These are phyloP conservation scores for Ostrea denselamellosa DNA, from an alignment of 1,140 invertebrate genomes.

Conservation along the genomic window DNA sequence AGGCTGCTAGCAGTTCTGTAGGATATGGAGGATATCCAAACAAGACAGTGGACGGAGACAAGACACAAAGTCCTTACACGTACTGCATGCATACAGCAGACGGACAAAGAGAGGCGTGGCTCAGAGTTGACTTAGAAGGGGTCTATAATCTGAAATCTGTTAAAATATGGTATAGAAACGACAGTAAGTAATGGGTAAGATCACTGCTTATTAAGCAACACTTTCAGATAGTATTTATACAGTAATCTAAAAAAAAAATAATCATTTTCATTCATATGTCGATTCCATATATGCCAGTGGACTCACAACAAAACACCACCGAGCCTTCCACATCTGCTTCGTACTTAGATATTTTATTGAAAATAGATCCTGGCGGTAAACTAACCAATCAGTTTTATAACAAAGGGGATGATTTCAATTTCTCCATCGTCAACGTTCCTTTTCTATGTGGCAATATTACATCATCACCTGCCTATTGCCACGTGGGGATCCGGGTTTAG, in stretches of 20 bases:
- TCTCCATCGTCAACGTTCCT: no score
- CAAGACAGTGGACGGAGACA: not conserved
- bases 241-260: not conserved
- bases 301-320: no score
- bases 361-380: no score
- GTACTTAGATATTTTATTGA: no score
- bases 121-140: not conserved
- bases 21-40: not conserved
- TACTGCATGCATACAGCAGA: not conserved
- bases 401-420: no score
- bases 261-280: no score
- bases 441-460: no score
- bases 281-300: no score
- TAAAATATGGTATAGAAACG: not conserved
- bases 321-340: no score
- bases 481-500: no score
- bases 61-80: not conserved
- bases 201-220: not conserved
- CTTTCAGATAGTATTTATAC: not conserved
- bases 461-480: no score
- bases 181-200: not conserved
- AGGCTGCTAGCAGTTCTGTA: not conserved
- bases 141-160: not conserved
- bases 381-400: no score
- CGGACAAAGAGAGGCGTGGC: not conserved